phyloP scores from a whole-genome alignment of 2,888 invertebrate species.

The Autographa gamma region DNA sequence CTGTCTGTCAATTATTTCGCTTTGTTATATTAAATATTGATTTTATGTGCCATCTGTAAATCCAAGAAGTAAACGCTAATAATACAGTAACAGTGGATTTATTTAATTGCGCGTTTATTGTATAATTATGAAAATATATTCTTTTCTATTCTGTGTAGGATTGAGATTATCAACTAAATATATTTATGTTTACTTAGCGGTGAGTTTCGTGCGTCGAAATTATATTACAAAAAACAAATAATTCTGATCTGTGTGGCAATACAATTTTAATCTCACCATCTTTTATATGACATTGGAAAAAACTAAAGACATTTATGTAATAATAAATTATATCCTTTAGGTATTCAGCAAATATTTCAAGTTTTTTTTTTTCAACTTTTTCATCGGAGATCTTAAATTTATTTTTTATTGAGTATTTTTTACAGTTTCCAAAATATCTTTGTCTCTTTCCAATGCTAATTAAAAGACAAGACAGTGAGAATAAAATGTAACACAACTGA shows the following conservation, averaged over 20 bases:
- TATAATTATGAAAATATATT: conserved; percentile 45
- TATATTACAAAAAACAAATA: background rate
- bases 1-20: too few relatives aligned
- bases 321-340: too few relatives aligned
- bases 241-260: background rate
- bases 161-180: conserved; percentile 25
- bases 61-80: background rate
- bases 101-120: background rate
- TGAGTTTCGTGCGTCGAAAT: conserved; percentile 34
- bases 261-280: conserved; percentile 12
- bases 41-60: background rate
- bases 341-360: too few relatives aligned
- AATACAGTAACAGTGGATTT: background rate
- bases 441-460: too few relatives aligned
- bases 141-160: conserved; percentile 22
- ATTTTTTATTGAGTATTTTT: too few relatives aligned
- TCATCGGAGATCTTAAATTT: too few relatives aligned
- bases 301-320: too few relatives aligned
- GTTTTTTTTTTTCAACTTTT: too few relatives aligned
- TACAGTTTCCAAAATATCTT: too few relatives aligned
- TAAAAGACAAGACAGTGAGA: too few relatives aligned
- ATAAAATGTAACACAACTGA: conserved; percentile 12
- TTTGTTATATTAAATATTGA: too few relatives aligned
- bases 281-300: too few relatives aligned
- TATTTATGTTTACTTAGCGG: conserved; percentile 31